Evolutionary conservation across 2,888 invertebrate genomes (phyloP).

Genomic region (Altica lythri): DNA sequence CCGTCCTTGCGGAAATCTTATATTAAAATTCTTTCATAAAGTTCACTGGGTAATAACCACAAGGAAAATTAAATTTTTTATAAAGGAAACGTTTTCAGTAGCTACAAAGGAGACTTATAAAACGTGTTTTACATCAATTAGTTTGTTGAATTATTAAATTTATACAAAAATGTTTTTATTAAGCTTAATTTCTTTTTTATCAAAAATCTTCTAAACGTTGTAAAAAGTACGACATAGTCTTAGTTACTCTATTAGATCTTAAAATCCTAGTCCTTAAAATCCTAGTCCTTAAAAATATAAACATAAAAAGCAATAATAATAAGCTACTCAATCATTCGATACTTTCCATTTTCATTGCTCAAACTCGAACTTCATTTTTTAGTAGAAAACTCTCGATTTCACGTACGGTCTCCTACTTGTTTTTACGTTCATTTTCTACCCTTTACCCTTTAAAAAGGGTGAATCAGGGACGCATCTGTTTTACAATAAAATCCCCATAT

Average conservation of each 20-base stretch:
- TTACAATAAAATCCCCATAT: constrained; percentile 26
- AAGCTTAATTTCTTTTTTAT: no score
- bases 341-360: constrained; percentile 10
- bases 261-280: no score
- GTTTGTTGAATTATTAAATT: constrained; percentile 10
- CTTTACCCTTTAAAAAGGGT: constrained; percentile 20
- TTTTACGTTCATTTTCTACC: no score
- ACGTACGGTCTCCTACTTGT: constrained; percentile 1
- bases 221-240: no score
- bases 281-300: no score
- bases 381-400: constrained; percentile 1
- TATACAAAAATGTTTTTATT: constrained; percentile 1
- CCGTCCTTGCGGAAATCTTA: constrained; percentile 27
- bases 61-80: constrained; percentile 32
- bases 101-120: constrained; percentile 10
- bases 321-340: background rate
- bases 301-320: no score
- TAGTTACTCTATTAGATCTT: no score
- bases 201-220: no score
- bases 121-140: constrained; percentile 20
- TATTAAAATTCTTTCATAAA: constrained; percentile 37
- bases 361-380: constrained; percentile 5
- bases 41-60: constrained; percentile 30
- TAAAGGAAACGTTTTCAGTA: constrained; percentile 5
- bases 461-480: constrained; percentile 25